Base-by-base conservation (phyloP, 2,113 vertebrate genomes). In the Crotophaga sulcirostris region DNA sequence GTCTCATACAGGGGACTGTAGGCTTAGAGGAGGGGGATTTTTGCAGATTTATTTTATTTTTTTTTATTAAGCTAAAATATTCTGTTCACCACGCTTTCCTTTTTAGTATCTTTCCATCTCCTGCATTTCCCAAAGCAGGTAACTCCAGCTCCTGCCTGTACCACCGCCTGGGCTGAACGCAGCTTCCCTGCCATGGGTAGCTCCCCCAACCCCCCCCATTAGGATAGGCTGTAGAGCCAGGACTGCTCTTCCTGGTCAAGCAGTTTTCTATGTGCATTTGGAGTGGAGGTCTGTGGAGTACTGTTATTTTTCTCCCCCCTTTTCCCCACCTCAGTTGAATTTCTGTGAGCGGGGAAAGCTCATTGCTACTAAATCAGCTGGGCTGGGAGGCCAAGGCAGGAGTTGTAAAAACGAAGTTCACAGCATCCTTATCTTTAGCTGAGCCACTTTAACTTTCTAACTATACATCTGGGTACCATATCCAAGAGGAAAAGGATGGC, bases 401-500 rank as follows among this genome's bases (percentile, higher is more conserved):
- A 92, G 90, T 8, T 94, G 93, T 95, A 96, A 94, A 96, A 93
- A 51, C 0, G 0, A 96, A 96, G 92, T 94, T 96, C 93, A 91
- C 82, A 74, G 85, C 83, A 93, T 91, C 92, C 90, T 95, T 94
- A 93, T 93, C 88, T 93, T 88, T 92, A 92, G 73, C 76, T 56
- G 73, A 96, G 76, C 80, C 93, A 95, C 92, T 96, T 96, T 86
- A 95, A 93, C 84, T 93, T 96, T 95, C 93, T 92, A 96, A 97
- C 90, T 94, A 75, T 88, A 90, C 94, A 95, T 94, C 90, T 86
- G 90, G 96, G 94, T 93, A 86, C 90, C 92, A 90, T 90, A 94
- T 83, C 82, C 83, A 93, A 74, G 85, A 95, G 85, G 83, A 95
- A 95, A 90, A 90, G 69, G 56, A 96, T 49, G 86, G 92, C 33